Evolutionary conservation across 2,888 invertebrate species (phyloP), one percentile per base, ranked within the genome.

Genomic region (Papilio demoleus): DNA sequence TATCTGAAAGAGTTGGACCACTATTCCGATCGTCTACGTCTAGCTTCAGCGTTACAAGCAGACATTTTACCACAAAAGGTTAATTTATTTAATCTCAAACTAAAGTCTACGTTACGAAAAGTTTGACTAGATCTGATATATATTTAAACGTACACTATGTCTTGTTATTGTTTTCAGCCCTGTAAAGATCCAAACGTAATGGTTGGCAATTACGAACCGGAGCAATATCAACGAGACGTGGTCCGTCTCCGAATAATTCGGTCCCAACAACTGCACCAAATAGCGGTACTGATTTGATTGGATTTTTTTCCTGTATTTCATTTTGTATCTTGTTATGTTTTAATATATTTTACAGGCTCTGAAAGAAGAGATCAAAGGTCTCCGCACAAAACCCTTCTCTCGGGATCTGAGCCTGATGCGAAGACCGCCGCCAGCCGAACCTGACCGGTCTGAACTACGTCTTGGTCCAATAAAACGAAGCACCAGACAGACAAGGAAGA

Each of bases 221-320:
- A 82, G 5, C 84, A 87, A 22, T 93, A 88, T 69, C 79, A 81
- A 38, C 85, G 90, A 0, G 93, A 93, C 64, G 86, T 92, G n/a
- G 88, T 87, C 56, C 88, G 92, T 5, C 74, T 93, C 63, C 86
- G 87, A 14, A 91, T 92, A 14, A 83, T 93, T 19, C 83, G 90
- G 24, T 76, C 86, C 0, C 89, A 92, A 65, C 93, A 94, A 75
- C 62, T 79, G 19, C 81, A 92, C 38, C 93, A 94, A 76, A 94
- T 94, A 6, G 83, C 91, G 86, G 94, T 93, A 72, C 64, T n/a
- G 6, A 27, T 58, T n/a, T n/a, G n/a, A n/a, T n/a, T n/a, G n/a
- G n/a, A 31, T 31, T 31, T 4, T 31, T 31, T 31, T 4, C 31
- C 31, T 6, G 31, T 31, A 31, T 4, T 4, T 4, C 31, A 4